Evolutionary conservation across 2,797 vertebrate species (phyloP), one percentile per base, ranked within the genome.

Genomic region (Myotis pilosus): DNA sequence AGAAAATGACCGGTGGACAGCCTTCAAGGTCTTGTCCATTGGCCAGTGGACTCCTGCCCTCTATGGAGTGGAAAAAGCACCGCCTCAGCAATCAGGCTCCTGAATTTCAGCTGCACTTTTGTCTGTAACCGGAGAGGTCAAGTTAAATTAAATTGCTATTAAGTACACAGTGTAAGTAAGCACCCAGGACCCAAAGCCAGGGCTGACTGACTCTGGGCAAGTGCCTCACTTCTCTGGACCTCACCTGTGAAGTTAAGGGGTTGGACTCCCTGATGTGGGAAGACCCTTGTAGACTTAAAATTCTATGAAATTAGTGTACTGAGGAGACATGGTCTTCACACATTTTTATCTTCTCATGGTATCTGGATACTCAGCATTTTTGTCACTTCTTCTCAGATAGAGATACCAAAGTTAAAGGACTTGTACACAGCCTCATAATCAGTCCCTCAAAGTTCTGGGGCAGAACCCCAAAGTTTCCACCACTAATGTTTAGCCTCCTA

Each of bases 21-120:
- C 60, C 28, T 62, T 62, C 60, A 62, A 16, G 33, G 69, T 38
- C n/a, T 28, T 44, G 71, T 38, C 64, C 13, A 1, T 60, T 51
- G 89, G 57, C 41, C 72, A 72, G 89, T 55, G 87, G 87, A 86
- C 89, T 94, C 91, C 95, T 96, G 95, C 96, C 96, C 94, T 94
- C 95, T 95, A 53, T 9, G 69, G 92, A 62, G 41, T 9, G 36
- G 57, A 93, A 12, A 82, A 8, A 60, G 95, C 53, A 95, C 5
- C 88, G 69, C 83, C 57, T 28, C 20, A 2, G 44, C 53, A 41
- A 7, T 8, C n/a, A 51, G 22, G 8, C 47, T 51, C 62, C 66
- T 13, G 33, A 36, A 28, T 68, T 79, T 84, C 60, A 47, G 78
- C 33, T 85, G 22, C 0, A 2, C 38, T 38, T 60, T 22, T 25